Percentiles rank a stretch among this genome's conserved stretches.
These are phyloP conservation scores for Chrysogorgia sp. DNA, from an alignment of 92 coral and sea anemone genomes.

Conservation along the genomic window DNA sequence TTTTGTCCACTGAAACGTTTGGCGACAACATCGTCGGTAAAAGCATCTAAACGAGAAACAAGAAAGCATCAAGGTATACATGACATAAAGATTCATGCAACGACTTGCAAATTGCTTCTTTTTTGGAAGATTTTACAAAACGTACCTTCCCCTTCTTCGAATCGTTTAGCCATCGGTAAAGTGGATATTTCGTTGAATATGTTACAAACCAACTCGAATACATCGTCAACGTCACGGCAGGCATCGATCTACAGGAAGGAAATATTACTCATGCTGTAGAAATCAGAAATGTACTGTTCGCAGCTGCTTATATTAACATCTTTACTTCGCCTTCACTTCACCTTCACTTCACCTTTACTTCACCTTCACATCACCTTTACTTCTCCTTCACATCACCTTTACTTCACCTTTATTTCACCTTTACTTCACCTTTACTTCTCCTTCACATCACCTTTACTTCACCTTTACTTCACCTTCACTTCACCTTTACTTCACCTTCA, in stretches of 20 bases:
- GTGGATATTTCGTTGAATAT: slow-evolving; percentile 78
- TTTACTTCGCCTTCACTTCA: neutral
- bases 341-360: neutral
- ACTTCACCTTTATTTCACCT: neutral
- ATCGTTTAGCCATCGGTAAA: slow-evolving; percentile 65
- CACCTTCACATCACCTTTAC: neutral
- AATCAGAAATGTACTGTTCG: slow-evolving; percentile 4
- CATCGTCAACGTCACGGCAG: slow-evolving; percentile 76
- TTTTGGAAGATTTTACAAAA: slow-evolving; percentile 36
- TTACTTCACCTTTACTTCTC: neutral
- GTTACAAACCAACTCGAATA: slow-evolving; percentile 69
- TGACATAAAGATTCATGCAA: too few species aligned
- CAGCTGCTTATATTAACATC: too few species aligned
- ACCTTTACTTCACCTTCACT: neutral
- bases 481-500: neutral
- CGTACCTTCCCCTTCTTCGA: slow-evolving; percentile 60
- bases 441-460: neutral
- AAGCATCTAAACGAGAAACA: neutral
- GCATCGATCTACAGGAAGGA: slow-evolving; percentile 69
- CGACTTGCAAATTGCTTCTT: slow-evolving; percentile 71
- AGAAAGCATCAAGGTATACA: slow-evolving; percentile 23
- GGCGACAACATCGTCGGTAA: neutral
- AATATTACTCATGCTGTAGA: slow-evolving; percentile 2
- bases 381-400: neutral
- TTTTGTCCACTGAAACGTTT: slow-evolving; percentile 65